Conservation (phyloP, 2,113 vertebrate species). For the Eurypyga helias region DNA sequence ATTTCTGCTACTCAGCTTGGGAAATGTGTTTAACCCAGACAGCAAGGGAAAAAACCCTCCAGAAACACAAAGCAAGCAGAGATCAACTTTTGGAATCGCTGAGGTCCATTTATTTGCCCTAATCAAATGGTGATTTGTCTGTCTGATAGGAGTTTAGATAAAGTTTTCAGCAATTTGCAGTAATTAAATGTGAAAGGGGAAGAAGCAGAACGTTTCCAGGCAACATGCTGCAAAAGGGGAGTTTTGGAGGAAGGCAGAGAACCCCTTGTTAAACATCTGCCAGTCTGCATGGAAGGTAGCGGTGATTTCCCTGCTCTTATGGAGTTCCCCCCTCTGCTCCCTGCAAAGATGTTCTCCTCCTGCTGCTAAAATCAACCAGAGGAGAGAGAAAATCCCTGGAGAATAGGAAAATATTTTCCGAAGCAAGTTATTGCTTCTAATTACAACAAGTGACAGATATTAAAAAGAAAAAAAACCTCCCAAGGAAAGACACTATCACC, state of each 20-base stretch:
- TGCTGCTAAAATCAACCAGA: not conserved
- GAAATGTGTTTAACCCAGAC: not conserved
- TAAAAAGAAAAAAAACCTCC: not conserved
- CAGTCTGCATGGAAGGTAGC: not conserved
- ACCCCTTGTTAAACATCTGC: constrained; percentile 30
- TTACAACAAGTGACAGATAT: not conserved
- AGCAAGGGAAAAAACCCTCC: not conserved
- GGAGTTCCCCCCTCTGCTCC: not conserved
- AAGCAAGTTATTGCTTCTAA: not conserved
- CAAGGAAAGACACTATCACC: not conserved
- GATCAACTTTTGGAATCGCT: not conserved
- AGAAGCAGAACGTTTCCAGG: constrained; percentile 50
- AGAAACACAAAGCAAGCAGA: not conserved
- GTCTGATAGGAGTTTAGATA: constrained; percentile 56
- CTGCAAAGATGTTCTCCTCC: not conserved
- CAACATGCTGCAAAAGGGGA: constrained; percentile 39
- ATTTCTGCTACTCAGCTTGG: not conserved
- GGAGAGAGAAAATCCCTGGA: not conserved
- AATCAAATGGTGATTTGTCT: constrained; percentile 45
- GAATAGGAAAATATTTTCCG: not conserved
- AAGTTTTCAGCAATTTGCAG: constrained; percentile 53
- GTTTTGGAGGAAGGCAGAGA: constrained; percentile 58
- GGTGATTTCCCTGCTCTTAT: not conserved
- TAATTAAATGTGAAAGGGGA: constrained; percentile 62
- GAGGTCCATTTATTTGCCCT: constrained; percentile 12